Conservation (phyloP, 1,140 invertebrate genomes). For the Acyrthosiphon pisum region DNA sequence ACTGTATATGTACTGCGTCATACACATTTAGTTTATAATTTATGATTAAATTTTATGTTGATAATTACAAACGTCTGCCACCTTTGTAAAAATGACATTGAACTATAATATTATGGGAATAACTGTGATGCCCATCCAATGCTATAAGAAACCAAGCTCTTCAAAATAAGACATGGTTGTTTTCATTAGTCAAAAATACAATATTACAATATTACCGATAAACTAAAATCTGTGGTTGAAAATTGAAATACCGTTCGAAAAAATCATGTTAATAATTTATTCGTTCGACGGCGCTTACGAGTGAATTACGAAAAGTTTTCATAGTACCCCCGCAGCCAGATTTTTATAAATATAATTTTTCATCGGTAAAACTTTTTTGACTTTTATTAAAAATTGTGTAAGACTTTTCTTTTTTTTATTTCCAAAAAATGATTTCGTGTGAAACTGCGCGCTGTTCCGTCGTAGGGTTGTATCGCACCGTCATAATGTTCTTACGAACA, state of each 20-base stretch:
- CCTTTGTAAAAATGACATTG: background rate
- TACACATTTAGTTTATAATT: background rate
- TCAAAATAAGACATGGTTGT: background rate
- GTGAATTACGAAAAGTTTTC: background rate
- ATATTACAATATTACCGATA: background rate
- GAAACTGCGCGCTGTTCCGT: background rate
- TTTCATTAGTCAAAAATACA: background rate
- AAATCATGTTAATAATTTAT: background rate
- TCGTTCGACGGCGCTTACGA: background rate
- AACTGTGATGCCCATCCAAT: background rate
- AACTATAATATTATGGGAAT: background rate
- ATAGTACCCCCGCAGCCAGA: background rate
- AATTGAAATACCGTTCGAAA: background rate
- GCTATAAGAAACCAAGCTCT: background rate
- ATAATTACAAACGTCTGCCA: background rate
- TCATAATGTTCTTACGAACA: background rate
- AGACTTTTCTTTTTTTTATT: background rate
- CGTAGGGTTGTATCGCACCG: background rate
- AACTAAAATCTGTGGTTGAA: background rate
- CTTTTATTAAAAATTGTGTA: background rate
- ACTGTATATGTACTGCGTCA: background rate
- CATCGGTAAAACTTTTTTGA: background rate
- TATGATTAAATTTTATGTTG: background rate
- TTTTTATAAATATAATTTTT: background rate
- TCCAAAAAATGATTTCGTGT: background rate